phyloP scores from a whole-genome alignment of 30 jellyfish, hydroid and myxozoan genomes.

The Aurelia coerulea region DNA sequence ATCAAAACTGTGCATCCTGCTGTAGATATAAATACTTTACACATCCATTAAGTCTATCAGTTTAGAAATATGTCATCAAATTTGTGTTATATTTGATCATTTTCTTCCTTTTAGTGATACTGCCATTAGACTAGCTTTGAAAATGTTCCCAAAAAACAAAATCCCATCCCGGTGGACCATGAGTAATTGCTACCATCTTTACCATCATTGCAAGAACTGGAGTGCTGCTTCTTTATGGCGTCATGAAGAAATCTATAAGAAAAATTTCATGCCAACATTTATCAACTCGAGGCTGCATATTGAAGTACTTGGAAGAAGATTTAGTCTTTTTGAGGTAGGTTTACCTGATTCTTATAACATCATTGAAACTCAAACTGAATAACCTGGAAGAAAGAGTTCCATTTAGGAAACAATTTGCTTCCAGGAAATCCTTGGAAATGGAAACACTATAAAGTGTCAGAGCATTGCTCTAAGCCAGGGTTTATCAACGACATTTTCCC shows the following conservation, averaged over 20 bases:
- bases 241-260: constrained; percentile 54
- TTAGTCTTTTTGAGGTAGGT: constrained; percentile 53
- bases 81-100: no score
- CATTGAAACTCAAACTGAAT: no score
- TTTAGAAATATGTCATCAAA: no score
- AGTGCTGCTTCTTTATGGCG: constrained; percentile 38
- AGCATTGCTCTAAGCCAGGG: no score
- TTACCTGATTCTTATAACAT: background rate
- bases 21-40: no score
- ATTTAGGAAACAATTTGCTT: no score
- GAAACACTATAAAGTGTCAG: no score
- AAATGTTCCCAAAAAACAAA: constrained; percentile 15
- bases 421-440: no score
- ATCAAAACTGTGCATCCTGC: no score
- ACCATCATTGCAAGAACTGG: constrained; percentile 46
- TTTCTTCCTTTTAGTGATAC: constrained; percentile 17
- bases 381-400: no score
- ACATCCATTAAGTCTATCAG: no score
- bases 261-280: constrained; percentile 43
- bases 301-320: constrained; percentile 47
- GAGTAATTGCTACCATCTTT: constrained; percentile 39
- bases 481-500: no score
- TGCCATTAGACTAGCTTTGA: constrained; percentile 49
- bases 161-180: constrained; percentile 44
- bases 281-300: constrained; percentile 34